These are phyloP conservation scores for Serranus cabrilla DNA, from an alignment of 2,797 vertebrate species.

Conservation along the genomic window DNA sequence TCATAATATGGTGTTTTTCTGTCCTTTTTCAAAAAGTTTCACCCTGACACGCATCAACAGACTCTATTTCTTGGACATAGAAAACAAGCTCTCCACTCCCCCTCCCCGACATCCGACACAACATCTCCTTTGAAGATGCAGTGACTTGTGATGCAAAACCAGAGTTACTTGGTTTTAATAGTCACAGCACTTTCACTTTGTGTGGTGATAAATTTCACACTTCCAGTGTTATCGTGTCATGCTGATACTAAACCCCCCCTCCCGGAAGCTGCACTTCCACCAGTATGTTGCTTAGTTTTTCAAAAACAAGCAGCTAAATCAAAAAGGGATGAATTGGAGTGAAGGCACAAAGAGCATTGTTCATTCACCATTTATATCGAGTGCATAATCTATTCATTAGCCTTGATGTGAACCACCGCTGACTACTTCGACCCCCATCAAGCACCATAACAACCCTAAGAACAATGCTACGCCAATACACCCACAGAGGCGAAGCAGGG, in stretches of 20 bases:
- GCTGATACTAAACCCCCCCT: slow-evolving; percentile 44
- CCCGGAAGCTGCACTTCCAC: slow-evolving; percentile 64
- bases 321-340: slow-evolving; percentile 72
- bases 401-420: slow-evolving; percentile 68
- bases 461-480: slow-evolving; percentile 55
- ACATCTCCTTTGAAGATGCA: slow-evolving; percentile 57
- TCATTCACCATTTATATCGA: slow-evolving; percentile 74
- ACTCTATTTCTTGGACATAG: slow-evolving; percentile 28
- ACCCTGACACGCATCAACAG: no score
- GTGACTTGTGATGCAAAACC: slow-evolving; percentile 54
- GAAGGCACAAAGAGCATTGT: slow-evolving; percentile 68
- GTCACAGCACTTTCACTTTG: slow-evolving; percentile 43
- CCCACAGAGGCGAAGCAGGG: slow-evolving; percentile 56
- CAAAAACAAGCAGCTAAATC: slow-evolving; percentile 81
- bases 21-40: no score
- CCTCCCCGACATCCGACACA: slow-evolving; percentile 20
- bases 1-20: no score
- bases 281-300: slow-evolving; percentile 48
- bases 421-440: slow-evolving; percentile 65
- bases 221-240: slow-evolving; percentile 45
- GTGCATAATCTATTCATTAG: slow-evolving; percentile 75
- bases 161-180: slow-evolving; percentile 43
- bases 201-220: slow-evolving; percentile 62
- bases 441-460: slow-evolving; percentile 67
- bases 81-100: slow-evolving; percentile 29